phyloP scores from a whole-genome alignment of 2,797 vertebrate genomes.

The Sebastes trivittatus region DNA sequence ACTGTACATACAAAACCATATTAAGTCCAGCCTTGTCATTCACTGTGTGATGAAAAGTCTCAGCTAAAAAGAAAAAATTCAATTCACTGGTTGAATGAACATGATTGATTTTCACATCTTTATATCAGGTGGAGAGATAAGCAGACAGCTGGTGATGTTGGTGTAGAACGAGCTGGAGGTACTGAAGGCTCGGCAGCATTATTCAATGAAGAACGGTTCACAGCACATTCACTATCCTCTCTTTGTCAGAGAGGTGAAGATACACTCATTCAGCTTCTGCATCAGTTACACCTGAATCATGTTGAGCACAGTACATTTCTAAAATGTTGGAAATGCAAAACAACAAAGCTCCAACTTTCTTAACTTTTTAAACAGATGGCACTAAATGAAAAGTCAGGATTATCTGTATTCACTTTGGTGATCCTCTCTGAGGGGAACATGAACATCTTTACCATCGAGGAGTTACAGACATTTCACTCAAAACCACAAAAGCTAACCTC shows the following conservation, averaged over 20 bases:
- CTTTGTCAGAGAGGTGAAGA: neutral
- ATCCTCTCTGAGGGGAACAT: no score
- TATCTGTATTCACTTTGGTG: no score
- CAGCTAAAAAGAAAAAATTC: neutral
- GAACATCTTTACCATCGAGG: accelerated
- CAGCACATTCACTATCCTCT: neutral
- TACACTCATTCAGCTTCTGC: neutral
- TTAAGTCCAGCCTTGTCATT: neutral
- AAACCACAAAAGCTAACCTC: no score
- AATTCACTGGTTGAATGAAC: slow-evolving; percentile 15
- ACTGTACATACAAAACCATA: neutral
- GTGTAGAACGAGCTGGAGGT: slow-evolving; percentile 8
- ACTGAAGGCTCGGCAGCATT: neutral
- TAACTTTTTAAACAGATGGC: no score
- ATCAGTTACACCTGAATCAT: neutral
- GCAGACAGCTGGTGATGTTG: slow-evolving; percentile 1
- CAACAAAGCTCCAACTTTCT: neutral
- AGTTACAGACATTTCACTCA: no score
- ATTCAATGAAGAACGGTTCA: slow-evolving; percentile 27
- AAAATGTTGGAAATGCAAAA: neutral
- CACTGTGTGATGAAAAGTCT: neutral
- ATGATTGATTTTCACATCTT: slow-evolving; percentile 23
- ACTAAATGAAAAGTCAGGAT: no score
- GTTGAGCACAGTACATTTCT: neutral
- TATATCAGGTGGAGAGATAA: slow-evolving; percentile 17